These are phyloP conservation scores for Acanthacorydalis orientalis DNA, from an alignment of 2,888 invertebrate genomes.

Conservation along the genomic window DNA sequence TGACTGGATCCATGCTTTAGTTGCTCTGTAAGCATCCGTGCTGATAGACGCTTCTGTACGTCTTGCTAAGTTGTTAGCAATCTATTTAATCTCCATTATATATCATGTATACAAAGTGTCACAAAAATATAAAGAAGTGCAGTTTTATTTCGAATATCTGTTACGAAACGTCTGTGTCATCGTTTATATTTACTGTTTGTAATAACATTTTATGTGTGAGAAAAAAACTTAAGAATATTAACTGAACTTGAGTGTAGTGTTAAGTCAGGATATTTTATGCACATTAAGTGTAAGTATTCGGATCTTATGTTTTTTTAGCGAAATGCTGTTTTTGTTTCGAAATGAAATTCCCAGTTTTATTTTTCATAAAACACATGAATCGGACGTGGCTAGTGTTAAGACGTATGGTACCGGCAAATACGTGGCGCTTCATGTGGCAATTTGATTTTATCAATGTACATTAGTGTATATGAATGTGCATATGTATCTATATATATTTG, in stretches of 20 bases:
- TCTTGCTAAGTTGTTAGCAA: constrained; percentile 4
- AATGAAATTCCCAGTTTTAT: too few species aligned
- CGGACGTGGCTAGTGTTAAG: too few species aligned
- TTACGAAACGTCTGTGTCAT: constrained; percentile 16
- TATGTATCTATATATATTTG: too few species aligned
- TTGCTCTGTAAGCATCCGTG: constrained; percentile 4
- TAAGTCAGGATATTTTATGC: not conserved
- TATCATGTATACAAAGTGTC: constrained; percentile 28
- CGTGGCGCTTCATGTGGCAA: too few species aligned
- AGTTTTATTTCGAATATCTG: constrained; percentile 16
- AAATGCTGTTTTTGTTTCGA: too few species aligned
- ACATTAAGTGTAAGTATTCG: too few species aligned
- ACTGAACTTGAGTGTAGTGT: not conserved
- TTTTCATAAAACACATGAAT: too few species aligned
- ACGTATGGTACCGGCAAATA: too few species aligned
- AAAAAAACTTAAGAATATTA: constrained; percentile 22
- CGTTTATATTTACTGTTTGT: constrained; percentile 21
- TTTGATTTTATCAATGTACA: too few species aligned
- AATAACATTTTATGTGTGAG: constrained; percentile 27
- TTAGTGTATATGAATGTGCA: too few species aligned
- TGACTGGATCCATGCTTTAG: not conserved
- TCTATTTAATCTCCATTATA: not conserved
- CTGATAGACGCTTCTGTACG: not conserved
- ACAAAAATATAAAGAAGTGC: constrained; percentile 25
- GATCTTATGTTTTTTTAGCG: too few species aligned